Evolutionary conservation across 2,888 invertebrate genomes (phyloP).

Genomic region (Heterodera filipjevi): DNA sequence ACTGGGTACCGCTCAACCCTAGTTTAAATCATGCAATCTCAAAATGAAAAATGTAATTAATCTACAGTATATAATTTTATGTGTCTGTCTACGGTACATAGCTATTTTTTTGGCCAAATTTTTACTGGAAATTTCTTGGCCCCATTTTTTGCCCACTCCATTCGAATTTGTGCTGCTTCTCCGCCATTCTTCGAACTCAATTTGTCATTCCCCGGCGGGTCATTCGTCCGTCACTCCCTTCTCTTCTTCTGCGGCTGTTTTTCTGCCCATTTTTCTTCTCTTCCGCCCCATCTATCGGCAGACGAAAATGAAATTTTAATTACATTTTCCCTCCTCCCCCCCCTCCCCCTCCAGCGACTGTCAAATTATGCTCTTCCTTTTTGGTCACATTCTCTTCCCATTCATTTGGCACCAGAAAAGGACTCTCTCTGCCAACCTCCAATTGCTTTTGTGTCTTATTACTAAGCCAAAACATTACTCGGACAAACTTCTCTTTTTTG

Average conservation of each 20-base stretch:
- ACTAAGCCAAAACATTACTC: too few relatives aligned
- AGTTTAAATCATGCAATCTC: too few relatives aligned
- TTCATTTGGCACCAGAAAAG: too few relatives aligned
- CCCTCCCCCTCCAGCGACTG: not conserved
- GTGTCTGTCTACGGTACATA: too few relatives aligned
- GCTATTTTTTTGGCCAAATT: too few relatives aligned
- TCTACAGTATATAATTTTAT: too few relatives aligned
- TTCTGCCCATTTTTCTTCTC: not conserved
- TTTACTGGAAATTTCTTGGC: not conserved
- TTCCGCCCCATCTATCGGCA: not conserved
- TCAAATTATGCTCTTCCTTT: not conserved
- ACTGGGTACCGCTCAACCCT: too few relatives aligned
- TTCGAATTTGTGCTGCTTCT: not conserved
- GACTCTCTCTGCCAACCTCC: too few relatives aligned
- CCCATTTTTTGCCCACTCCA: not conserved
- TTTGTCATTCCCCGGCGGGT: not conserved
- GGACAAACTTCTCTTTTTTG: too few relatives aligned
- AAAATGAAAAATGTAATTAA: too few relatives aligned
- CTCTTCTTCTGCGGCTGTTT: not conserved
- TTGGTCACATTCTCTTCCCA: not conserved
- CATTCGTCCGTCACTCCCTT: not conserved
- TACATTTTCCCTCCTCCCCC: not conserved
- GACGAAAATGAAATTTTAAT: conserved; percentile 19
- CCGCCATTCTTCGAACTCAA: not conserved
- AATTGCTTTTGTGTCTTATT: too few relatives aligned